Base-by-base conservation (phyloP, 2,797 vertebrate species). In the Cryptoprocta ferox region DNA sequence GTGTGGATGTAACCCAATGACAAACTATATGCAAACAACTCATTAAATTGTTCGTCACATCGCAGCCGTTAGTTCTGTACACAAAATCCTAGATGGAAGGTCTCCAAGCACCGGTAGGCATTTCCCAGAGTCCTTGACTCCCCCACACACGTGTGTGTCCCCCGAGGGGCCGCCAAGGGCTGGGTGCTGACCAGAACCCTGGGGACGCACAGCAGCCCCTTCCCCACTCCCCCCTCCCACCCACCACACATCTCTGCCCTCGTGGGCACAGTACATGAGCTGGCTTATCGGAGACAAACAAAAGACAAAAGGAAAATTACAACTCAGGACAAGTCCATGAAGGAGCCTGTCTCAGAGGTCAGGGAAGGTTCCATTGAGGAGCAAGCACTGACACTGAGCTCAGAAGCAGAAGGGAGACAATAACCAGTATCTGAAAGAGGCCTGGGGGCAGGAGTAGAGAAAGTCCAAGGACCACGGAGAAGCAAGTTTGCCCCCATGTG, bases 231-330 rank as follows among this genome's bases (percentile, higher is more conserved):
- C 42, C 28, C 42, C 2, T 1, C 42, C 15, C 73, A 13, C 39
- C 26, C 6, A 21, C 75, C n/a, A 19, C 30, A 53, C 70, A 68
- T 75, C 63, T 70, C 81, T 42, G 75, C 18, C 28, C 15, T 35
- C n/a, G 1, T 0, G 0, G 3, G 88, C n/a, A 35, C 11, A 13
- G 24, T 7, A n/a, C 19, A 3, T 32, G 9, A 50, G 18, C 28
- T 45, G 56, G 39, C 53, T 14, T 32, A 0, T 11, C n/a, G 73
- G 63, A 28, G 12, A 0, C 1, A 16, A 61, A 39, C 7, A 32
- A 14, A 70, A 39, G 24, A 65, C 59, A 18, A 65, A 95, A 24
- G 32, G n/a, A 26, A 80, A 63, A 35, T 28, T 28, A 26, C 66
- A 79, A 4, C 24, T 76, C 71, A 48, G 42, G 39, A 76, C 14